Conservation (phyloP, 2,113 vertebrate species). For the Tautogolabrus adspersus region DNA sequence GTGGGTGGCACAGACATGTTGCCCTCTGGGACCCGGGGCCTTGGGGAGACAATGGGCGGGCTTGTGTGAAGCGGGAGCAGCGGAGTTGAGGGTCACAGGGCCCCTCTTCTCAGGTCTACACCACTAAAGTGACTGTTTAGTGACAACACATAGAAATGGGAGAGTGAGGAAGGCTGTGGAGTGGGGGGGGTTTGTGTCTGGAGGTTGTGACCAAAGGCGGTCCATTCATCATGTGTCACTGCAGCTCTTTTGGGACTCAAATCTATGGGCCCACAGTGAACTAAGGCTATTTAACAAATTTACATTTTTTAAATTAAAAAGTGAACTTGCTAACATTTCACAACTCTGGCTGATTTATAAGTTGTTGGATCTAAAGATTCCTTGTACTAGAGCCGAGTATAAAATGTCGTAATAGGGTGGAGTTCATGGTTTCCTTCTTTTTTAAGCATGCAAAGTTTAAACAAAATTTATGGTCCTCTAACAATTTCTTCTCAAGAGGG, state of each 20-base stretch:
- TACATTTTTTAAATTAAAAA: not conserved
- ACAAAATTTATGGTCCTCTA: slow-evolving; percentile 34
- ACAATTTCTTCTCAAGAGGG: slow-evolving; percentile 34
- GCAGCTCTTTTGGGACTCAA: slow-evolving; percentile 47
- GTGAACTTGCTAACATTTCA: not conserved
- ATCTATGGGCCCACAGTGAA: slow-evolving; percentile 35
- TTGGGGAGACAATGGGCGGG: slow-evolving; percentile 70
- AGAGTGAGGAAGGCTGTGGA: slow-evolving; percentile 49
- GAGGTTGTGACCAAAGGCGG: slow-evolving; percentile 61
- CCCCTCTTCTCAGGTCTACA: slow-evolving; percentile 71
- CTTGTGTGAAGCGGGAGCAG: slow-evolving; percentile 65
- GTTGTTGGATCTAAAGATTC: not conserved
- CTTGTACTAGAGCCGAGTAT: not conserved
- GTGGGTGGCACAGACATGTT: slow-evolving; percentile 81
- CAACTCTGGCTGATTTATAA: not conserved
- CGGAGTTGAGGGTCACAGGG: slow-evolving; percentile 68
- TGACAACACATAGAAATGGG: slow-evolving; percentile 74
- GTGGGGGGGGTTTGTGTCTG: slow-evolving; percentile 35
- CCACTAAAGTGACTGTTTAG: slow-evolving; percentile 75
- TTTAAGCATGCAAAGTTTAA: slow-evolving; percentile 22
- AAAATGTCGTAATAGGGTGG: slow-evolving; percentile 28
- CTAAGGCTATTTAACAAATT: slow-evolving; percentile 8
- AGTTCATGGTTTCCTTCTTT: slow-evolving; percentile 22
- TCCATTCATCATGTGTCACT: slow-evolving; percentile 78
- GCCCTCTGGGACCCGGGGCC: slow-evolving; percentile 64